These are phyloP conservation scores for Bubalus kerabau DNA, from an alignment of 2,113 vertebrate species.

Conservation along the genomic window DNA sequence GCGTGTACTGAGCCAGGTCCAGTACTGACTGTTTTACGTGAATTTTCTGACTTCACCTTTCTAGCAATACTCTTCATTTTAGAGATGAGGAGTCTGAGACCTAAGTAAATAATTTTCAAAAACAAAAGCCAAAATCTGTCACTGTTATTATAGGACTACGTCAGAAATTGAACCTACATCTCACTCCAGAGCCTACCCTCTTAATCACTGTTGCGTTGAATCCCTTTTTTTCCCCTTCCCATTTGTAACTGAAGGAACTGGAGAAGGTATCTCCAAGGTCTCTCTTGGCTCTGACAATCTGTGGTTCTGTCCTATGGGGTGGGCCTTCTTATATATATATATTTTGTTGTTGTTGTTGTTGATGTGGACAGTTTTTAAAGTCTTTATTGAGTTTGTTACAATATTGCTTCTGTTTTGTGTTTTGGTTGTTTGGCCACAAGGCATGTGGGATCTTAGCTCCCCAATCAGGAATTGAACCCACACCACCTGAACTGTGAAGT, in stretches of 20 bases:
- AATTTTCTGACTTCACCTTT: neutral
- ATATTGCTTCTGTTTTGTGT: neutral
- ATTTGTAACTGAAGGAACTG: neutral
- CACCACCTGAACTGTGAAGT: neutral
- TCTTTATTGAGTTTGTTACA: neutral
- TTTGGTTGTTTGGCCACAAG: neutral
- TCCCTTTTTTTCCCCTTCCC: accelerated
- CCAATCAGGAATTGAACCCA: neutral
- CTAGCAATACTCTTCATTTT: neutral
- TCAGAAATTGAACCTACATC: neutral
- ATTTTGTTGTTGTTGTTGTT: too few relatives aligned
- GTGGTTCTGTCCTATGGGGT: neutral
- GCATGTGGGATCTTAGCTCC: neutral
- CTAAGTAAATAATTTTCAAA: neutral
- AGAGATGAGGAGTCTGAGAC: neutral
- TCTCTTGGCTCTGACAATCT: neutral
- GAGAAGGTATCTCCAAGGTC: neutral
- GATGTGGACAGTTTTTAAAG: neutral
- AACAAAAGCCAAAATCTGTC: neutral
- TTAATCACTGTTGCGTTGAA: neutral
- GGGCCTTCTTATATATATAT: neutral
- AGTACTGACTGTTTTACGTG: neutral
- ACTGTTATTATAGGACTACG: neutral
- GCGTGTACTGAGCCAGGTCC: neutral
- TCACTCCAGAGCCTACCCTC: neutral